phyloP scores from a whole-genome alignment of 2,113 vertebrate species.

The Columbina picui region DNA sequence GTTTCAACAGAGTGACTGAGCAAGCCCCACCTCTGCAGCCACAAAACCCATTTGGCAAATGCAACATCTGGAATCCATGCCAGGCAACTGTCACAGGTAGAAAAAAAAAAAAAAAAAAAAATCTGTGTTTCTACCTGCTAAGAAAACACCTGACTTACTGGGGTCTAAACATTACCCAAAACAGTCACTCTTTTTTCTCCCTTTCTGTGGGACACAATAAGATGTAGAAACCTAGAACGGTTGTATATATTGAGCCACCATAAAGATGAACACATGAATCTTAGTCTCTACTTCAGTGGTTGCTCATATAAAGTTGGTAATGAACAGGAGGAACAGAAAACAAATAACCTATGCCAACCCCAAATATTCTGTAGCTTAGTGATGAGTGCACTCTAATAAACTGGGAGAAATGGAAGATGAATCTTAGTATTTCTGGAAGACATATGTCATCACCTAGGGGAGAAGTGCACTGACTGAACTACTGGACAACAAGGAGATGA shows the following conservation, averaged over 20 bases:
- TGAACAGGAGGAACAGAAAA: not conserved
- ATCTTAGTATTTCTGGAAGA: not conserved
- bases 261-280: not conserved
- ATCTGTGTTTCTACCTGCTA: not conserved
- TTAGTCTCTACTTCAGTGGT: not conserved
- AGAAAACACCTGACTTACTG: not conserved
- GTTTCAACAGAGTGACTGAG: not conserved
- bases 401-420: not conserved
- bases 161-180: not conserved
- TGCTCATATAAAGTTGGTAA: not conserved
- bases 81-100: not conserved
- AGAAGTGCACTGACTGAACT: not conserved
- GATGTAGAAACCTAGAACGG: not conserved
- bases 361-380: not conserved
- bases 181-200: not conserved
- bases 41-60: not conserved
- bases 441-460: not conserved
- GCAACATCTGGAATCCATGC: not conserved
- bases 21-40: not conserved
- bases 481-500: not conserved
- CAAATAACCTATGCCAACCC: fast-evolving
- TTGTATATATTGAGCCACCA: not conserved
- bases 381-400: not conserved
- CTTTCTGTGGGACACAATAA: not conserved
- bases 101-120: not conserved